A percentile compares a stretch with the other conserved stretches of the same genome.
phyloP scores from a whole-genome alignment of 2,797 vertebrate genomes.

The Perodicticus potto region DNA sequence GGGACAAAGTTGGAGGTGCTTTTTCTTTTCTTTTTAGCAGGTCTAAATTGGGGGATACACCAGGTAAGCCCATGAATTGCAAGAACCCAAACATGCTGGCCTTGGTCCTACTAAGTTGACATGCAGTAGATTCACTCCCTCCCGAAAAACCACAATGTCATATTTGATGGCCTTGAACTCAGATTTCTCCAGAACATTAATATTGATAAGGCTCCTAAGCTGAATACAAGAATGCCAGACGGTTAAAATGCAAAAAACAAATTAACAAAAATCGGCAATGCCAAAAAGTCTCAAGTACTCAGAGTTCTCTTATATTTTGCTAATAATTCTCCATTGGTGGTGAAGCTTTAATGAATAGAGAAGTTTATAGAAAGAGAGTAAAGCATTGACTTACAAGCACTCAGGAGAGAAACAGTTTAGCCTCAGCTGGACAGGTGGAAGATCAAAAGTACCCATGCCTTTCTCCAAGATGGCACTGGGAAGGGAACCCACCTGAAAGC shows the following conservation, averaged over 20 bases:
- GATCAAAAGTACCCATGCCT: slow-evolving; percentile 75
- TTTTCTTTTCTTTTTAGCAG: not conserved
- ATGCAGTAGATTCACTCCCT: not conserved
- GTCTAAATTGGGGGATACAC: not conserved
- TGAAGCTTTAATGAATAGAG: slow-evolving; percentile 15
- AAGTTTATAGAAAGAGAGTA: not conserved
- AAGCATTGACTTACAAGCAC: slow-evolving; percentile 1
- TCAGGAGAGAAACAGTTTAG: slow-evolving; percentile 55
- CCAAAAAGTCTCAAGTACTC: not conserved
- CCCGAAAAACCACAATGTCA: not conserved
- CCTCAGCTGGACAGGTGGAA: slow-evolving; percentile 66
- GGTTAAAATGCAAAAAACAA: too few relatives aligned
- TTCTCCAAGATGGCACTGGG: slow-evolving; percentile 83
- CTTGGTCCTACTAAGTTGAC: not conserved
- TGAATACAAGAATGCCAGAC: not conserved
- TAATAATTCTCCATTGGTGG: not conserved
- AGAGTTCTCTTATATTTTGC: not conserved
- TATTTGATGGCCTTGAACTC: not conserved
- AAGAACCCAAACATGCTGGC: not conserved
- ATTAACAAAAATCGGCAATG: not conserved
- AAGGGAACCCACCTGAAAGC: slow-evolving; percentile 86
- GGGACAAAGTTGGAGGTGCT: accelerated
- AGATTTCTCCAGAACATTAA: not conserved
- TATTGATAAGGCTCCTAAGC: not conserved
- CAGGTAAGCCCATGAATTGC: not conserved